A percentile compares a stretch with the other conserved stretches of the same genome.
phyloP scores from a whole-genome alignment of 64 coral and sea anemone species.

The Dendronephthya gigantea region DNA sequence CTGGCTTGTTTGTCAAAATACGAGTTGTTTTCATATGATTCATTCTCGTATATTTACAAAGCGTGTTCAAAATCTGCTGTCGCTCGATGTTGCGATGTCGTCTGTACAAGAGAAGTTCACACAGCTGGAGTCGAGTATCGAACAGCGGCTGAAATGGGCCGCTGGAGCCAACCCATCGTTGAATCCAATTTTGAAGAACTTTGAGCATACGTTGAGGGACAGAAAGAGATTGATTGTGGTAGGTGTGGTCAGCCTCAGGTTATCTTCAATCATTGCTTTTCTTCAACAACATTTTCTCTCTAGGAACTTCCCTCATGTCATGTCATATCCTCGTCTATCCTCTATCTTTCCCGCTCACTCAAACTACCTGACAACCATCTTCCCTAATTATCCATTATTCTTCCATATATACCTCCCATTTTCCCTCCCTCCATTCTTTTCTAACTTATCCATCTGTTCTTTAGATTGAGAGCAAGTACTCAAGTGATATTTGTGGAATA shows the following conservation, averaged over 20 bases:
- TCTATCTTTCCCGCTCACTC: too few species aligned
- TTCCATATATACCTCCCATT: neutral
- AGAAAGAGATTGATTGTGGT: slow-evolving; percentile 74
- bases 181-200: slow-evolving; percentile 82
- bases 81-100: slow-evolving; percentile 66
- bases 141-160: slow-evolving; percentile 95
- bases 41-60: neutral
- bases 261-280: too few species aligned
- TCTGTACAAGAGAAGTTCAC: slow-evolving; percentile 68
- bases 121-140: slow-evolving; percentile 82
- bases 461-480: slow-evolving; percentile 80
- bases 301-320: too few species aligned
- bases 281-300: too few species aligned
- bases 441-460: neutral
- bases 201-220: slow-evolving; percentile 68
- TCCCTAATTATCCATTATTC: neutral
- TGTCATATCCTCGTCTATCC: neutral
- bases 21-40: neutral
- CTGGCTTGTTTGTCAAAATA: too few species aligned
- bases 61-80: slow-evolving; percentile 77
- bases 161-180: slow-evolving; percentile 92
- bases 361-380: too few species aligned
- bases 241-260: too few species aligned
- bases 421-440: too few species aligned
- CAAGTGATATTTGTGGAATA: slow-evolving; percentile 72